Base-by-base conservation (phyloP, 2,888 invertebrate genomes). In the Phanerotoma sp. region DNA sequence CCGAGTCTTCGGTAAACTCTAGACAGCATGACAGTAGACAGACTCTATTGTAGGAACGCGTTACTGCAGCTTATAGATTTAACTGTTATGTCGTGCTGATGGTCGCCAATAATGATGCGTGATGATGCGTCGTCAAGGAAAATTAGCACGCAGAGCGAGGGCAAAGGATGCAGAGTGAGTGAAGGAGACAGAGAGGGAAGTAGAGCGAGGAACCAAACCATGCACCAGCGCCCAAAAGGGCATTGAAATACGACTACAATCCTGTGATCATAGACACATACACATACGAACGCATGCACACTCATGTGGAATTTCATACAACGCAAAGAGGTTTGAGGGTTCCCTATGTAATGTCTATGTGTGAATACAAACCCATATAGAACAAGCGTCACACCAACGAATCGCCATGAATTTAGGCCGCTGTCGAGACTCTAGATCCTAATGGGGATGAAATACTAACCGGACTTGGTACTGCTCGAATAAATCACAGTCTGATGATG, bases 91-190 rank as follows among this genome's bases (percentile, higher is more conserved):
- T 63, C 67, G 69, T 65, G 66, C 37, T 62, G 58, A 66, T 66
- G 65, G 64, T 67, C 70, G 66, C 70, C 67, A 72, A 74, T 73
- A 72, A 74, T 73, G 70, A 72, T 72, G 72, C 70, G 70, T 71
- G 69, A 70, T 69, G 68, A 67, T 68, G 70, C 69, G 70, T 69
- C 67, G 67, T 66, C 70, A 68, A 69, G 70, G 47, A 20, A 71
- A 73, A 72, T 72, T 72, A 67, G 71, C 60, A 65, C 66, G 63
- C 61, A 59, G 41, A 48, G 45, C 50, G 41, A 46, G 44, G 46
- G 44, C 41, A 25, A 47, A 33, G 47, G 47, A 28, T 18, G 22
- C 65, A 66, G 68, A 68, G 69, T 66, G 69, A 68, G 68, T 68
- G 67, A 65, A 66, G 69, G 67, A 71, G 72, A 63, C 66, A 67